A percentile compares a stretch with the other conserved stretches of the same genome.
Evolutionary conservation across 2,797 vertebrate genomes (phyloP).

Genomic region (Schizopygopsis pylzovi): DNA sequence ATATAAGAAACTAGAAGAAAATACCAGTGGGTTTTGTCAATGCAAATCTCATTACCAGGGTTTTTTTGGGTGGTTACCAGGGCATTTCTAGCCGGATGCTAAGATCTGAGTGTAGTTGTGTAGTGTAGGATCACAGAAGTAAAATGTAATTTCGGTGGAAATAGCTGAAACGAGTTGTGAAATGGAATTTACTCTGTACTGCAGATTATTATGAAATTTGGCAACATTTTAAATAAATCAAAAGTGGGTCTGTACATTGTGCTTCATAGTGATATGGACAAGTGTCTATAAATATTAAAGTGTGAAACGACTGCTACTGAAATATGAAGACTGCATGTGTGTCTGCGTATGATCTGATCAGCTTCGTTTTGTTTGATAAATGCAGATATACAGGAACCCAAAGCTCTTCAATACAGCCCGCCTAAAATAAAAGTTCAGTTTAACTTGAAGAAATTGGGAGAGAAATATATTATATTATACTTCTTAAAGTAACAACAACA

Average conservation of each 20-base stretch:
- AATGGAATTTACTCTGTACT: no score
- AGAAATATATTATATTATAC: background rate
- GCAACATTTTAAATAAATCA: background rate
- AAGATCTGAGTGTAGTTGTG: background rate
- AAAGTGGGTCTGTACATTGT: background rate
- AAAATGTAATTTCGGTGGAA: no score
- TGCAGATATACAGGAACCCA: background rate
- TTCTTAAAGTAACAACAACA: background rate
- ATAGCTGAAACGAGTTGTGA: no score
- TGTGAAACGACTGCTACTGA: background rate
- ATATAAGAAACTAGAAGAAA: background rate
- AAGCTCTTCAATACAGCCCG: background rate
- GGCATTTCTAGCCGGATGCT: background rate
- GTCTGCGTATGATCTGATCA: background rate
- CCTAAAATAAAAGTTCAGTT: background rate
- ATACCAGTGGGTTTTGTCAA: background rate
- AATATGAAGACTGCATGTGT: background rate
- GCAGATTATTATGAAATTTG: background rate
- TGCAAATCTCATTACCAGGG: background rate
- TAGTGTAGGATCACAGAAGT: no score
- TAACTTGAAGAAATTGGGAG: background rate
- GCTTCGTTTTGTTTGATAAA: background rate
- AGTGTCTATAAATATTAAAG: background rate
- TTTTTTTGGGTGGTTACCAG: background rate
- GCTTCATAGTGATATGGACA: background rate